phyloP scores from a whole-genome alignment of 2,797 vertebrate species.

The Gadopsis marmoratus region DNA sequence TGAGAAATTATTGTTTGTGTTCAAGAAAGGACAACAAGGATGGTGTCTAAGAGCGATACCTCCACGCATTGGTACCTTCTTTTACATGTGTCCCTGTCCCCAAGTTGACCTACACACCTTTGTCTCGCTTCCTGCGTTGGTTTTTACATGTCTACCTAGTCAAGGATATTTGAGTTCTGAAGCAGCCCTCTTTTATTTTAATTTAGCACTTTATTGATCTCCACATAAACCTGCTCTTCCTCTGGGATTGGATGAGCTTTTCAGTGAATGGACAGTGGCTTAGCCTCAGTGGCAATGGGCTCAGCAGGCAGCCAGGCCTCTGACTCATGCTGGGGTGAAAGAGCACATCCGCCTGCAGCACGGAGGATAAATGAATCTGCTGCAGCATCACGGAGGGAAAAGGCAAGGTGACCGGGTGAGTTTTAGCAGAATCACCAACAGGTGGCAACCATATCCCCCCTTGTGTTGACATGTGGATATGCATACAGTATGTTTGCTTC shows the following conservation, averaged over 20 bases:
- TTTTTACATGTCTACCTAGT: neutral
- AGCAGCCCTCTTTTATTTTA: constrained; percentile 1
- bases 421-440: constrained; percentile 67
- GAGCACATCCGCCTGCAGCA: constrained; percentile 49
- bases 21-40: neutral
- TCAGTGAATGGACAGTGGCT: constrained; percentile 7
- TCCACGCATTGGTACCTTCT: neutral
- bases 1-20: neutral
- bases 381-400: constrained; percentile 61
- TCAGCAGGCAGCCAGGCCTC: constrained; percentile 35
- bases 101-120: neutral
- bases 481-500: constrained; percentile 3
- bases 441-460: constrained; percentile 65
- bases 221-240: constrained; percentile 23
- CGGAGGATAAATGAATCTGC: constrained; percentile 59
- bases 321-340: constrained; percentile 71
- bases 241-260: constrained; percentile 5
- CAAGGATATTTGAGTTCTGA: constrained; percentile 9
- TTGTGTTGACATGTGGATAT: constrained; percentile 2
- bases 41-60: neutral
- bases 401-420: constrained; percentile 72
- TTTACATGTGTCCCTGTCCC: neutral
- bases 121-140: neutral
- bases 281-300: constrained; percentile 15
- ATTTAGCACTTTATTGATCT: constrained; percentile 30